phyloP scores from a whole-genome alignment of 1,140 invertebrate species.

The Aricia agestis region DNA sequence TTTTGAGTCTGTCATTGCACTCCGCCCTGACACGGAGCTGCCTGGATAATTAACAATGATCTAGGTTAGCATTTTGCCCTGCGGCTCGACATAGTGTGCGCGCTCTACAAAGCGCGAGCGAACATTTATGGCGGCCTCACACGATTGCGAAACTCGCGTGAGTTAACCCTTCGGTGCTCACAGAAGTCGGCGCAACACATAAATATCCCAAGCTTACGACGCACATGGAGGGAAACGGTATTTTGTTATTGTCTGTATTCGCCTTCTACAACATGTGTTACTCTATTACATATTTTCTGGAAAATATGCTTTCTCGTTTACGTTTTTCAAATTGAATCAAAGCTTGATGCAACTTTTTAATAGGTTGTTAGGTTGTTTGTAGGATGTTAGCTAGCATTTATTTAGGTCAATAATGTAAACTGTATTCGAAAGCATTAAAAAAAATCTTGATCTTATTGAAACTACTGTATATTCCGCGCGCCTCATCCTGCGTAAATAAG shows the following conservation, averaged over 20 bases:
- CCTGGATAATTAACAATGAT: too few relatives aligned
- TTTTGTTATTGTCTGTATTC: slow-evolving; percentile 10
- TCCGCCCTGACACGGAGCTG: too few relatives aligned
- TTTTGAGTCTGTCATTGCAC: too few relatives aligned
- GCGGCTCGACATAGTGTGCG: too few relatives aligned
- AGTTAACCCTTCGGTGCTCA: slow-evolving; percentile 56
- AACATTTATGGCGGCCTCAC: slow-evolving; percentile 29
- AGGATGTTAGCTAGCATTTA: too few relatives aligned
- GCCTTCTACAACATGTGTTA: background rate
- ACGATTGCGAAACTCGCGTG: slow-evolving; percentile 54
- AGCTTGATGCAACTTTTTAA: background rate
- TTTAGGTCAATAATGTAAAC: too few relatives aligned
- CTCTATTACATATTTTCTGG: background rate
- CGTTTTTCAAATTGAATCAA: background rate
- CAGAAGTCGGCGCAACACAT: slow-evolving; percentile 32
- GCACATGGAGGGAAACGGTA: slow-evolving; percentile 17
- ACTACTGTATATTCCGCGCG: too few relatives aligned
- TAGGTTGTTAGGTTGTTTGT: too few relatives aligned
- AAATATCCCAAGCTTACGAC: slow-evolving; percentile 28
- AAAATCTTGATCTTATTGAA: too few relatives aligned
- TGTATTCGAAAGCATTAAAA: too few relatives aligned
- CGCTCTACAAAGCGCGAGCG: slow-evolving; percentile 30
- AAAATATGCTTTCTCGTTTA: background rate
- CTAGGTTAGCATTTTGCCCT: too few relatives aligned
- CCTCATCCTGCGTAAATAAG: too few relatives aligned